Evolutionary conservation across 2,888 invertebrate genomes (phyloP).

Genomic region (Caenorhabditis sp.): DNA sequence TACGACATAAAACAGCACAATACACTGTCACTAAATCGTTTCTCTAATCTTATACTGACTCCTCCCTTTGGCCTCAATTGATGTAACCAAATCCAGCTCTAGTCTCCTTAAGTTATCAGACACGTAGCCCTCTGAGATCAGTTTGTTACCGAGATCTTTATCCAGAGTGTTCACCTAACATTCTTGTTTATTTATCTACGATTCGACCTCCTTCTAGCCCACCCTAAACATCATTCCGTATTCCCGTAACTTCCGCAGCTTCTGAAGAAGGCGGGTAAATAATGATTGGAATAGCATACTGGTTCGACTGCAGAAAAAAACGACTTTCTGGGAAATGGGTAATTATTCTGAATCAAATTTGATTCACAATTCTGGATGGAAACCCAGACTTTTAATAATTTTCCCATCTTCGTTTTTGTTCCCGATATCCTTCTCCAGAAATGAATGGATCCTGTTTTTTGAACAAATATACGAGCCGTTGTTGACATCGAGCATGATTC

Average conservation of each 20-base stretch:
- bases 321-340: no score
- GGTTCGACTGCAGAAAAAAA: no score
- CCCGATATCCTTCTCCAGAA: not conserved
- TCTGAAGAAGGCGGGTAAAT: no score
- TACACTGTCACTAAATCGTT: not conserved
- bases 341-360: no score
- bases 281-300: no score
- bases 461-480: conserved; percentile 7
- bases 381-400: no score
- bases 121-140: not conserved
- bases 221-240: not conserved
- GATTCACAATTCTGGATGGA: no score
- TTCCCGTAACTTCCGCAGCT: not conserved
- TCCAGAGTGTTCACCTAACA: not conserved
- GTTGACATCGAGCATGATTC: conserved; percentile 8
- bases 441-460: not conserved
- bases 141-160: no score
- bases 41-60: not conserved
- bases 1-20: not conserved
- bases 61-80: not conserved
- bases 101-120: not conserved
- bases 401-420: not conserved
- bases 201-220: no score
- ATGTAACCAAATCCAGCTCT: conserved; percentile 15
- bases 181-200: no score